Percentiles rank a stretch among this genome's conserved stretches.
Evolutionary conservation across 2,113 vertebrate species (phyloP).

Genomic region (Pelodiscus sinensis): DNA sequence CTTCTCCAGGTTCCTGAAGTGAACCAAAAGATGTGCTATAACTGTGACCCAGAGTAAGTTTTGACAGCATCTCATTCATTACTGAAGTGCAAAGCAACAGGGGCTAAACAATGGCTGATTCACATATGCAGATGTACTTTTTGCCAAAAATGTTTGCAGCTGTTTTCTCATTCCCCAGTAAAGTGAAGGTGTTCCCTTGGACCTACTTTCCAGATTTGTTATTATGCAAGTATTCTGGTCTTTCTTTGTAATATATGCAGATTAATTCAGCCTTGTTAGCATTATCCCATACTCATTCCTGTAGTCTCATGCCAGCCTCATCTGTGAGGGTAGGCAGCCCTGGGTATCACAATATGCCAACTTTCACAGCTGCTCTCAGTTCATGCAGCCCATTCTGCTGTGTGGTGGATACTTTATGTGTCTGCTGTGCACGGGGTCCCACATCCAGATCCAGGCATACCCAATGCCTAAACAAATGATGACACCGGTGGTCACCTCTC

Average conservation of each 20-base stretch:
- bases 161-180: constrained; percentile 52
- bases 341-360: constrained; percentile 22
- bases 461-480: not conserved
- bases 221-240: not conserved
- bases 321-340: constrained; percentile 45
- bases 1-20: not conserved
- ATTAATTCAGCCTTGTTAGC: constrained; percentile 47
- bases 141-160: constrained; percentile 45
- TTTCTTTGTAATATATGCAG: constrained; percentile 28
- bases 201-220: constrained; percentile 19
- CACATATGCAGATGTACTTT: not conserved
- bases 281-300: not conserved
- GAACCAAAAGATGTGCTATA: not conserved
- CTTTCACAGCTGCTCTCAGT: constrained; percentile 45
- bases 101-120: rapidly evolving
- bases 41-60: not conserved
- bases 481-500: rapidly evolving
- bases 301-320: constrained; percentile 57
- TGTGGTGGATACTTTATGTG: not conserved
- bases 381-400: not conserved
- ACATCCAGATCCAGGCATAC: rapidly evolving
- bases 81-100: not conserved
- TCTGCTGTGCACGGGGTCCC: not conserved
- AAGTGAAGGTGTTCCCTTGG: constrained; percentile 65
- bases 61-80: not conserved